Percentiles rank a stretch among this genome's conserved stretches.
Conservation (phyloP, 1,140 invertebrate species). For the Prorops nasuta region DNA sequence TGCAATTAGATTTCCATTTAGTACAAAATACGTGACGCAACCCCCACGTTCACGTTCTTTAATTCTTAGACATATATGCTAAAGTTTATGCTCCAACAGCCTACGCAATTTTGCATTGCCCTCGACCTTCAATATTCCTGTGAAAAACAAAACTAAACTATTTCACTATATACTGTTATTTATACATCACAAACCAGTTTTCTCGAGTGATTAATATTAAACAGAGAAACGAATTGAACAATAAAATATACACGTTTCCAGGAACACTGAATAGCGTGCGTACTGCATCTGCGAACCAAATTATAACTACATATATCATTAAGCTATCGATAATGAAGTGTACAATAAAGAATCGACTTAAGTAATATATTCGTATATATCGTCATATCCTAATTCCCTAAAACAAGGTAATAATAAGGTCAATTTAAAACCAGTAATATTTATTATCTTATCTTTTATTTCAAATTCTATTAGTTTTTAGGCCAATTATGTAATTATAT, state of each 20-base stretch:
- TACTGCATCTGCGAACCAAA: constrained; percentile 28
- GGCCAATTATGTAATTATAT: too few species aligned
- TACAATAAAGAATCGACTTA: too few species aligned
- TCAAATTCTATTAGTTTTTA: too few species aligned
- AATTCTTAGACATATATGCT: constrained; percentile 23
- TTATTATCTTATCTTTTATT: too few species aligned
- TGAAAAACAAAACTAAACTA: neutral
- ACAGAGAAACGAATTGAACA: neutral
- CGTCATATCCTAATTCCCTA: too few species aligned
- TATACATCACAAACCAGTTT: constrained; percentile 14
- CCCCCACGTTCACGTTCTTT: constrained; percentile 23
- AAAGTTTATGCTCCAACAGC: constrained; percentile 24
- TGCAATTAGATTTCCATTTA: constrained; percentile 26
- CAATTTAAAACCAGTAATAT: too few species aligned
- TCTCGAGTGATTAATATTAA: constrained; percentile 3
- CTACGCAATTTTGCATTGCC: constrained; percentile 11
- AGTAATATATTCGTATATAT: too few species aligned
- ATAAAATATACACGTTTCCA: neutral
- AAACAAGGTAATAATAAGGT: too few species aligned
- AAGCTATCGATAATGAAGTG: constrained; percentile 27
- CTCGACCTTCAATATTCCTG: constrained; percentile 13
- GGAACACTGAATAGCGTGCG: constrained; percentile 18
- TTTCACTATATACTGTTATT: neutral
- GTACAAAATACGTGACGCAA: constrained; percentile 26
- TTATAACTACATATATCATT: constrained; percentile 24